Evolutionary conservation across 1,140 invertebrate genomes (phyloP).

Genomic region (Aporrectodea caliginosa): DNA sequence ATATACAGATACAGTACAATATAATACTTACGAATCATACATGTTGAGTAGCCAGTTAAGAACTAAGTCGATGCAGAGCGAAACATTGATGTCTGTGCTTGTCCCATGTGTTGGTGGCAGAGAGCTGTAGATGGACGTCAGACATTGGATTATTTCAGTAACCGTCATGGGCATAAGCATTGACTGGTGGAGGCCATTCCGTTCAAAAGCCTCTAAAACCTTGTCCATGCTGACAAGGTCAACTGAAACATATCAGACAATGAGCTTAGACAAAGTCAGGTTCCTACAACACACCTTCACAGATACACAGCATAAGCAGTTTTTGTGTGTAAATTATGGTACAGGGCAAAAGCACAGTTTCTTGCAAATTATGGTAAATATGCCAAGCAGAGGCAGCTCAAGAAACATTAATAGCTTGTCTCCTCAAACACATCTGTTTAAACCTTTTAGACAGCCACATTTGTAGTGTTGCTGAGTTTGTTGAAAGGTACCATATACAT

Average conservation of each 20-base stretch:
- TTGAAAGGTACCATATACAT: no score
- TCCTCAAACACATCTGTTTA: no score
- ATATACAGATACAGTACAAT: no score
- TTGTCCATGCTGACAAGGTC: constrained; percentile 78
- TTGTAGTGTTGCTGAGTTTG: no score
- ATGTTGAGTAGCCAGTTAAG: constrained; percentile 98
- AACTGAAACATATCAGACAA: constrained; percentile 63
- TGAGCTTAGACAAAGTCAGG: background rate
- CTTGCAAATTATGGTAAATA: no score
- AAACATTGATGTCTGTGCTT: constrained; percentile 60
- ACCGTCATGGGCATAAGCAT: constrained; percentile 93
- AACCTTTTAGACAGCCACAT: no score
- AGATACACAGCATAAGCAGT: no score
- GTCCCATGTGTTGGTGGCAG: constrained; percentile 67
- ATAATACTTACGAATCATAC: constrained; percentile 75
- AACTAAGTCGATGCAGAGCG: constrained; percentile 88
- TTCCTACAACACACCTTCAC: no score
- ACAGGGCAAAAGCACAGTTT: no score
- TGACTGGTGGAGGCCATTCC: constrained; percentile 77
- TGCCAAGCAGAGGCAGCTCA: no score
- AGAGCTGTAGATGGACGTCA: constrained; percentile 82
- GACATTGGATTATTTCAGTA: constrained; percentile 88
- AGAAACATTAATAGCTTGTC: no score
- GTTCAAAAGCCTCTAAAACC: constrained; percentile 88
- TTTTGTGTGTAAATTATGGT: no score